Evolutionary conservation across 1,140 invertebrate genomes (phyloP).

Genomic region (Drosophila asahinai): DNA sequence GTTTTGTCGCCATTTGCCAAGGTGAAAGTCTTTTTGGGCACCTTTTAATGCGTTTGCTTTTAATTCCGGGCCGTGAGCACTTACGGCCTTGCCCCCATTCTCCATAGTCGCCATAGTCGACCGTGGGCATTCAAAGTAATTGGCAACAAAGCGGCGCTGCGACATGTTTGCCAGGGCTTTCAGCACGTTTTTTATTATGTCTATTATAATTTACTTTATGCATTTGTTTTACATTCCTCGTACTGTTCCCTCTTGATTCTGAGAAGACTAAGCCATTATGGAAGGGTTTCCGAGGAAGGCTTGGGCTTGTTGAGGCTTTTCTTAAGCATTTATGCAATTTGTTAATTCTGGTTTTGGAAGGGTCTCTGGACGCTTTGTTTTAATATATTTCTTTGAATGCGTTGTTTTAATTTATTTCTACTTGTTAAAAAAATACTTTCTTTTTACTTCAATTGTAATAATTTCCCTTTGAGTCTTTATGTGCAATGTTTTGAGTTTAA

Average conservation of each 20-base stretch:
- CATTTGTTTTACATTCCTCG: constrained; percentile 50
- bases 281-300: background rate
- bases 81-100: constrained; percentile 63
- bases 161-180: constrained; percentile 67
- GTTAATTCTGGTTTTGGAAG: constrained; percentile 63
- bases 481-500: background rate
- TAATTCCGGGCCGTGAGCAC: constrained; percentile 77
- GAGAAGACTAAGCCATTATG: constrained; percentile 34
- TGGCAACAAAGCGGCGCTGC: constrained; percentile 57
- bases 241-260: constrained; percentile 22
- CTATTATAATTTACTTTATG: constrained; percentile 83
- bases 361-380: constrained; percentile 19
- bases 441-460: background rate
- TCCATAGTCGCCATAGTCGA: background rate
- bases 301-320: constrained; percentile 39
- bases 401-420: background rate
- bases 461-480: background rate
- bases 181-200: constrained; percentile 76
- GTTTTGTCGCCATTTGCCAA: constrained; percentile 62
- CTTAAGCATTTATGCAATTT: constrained; percentile 53
- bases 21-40: constrained; percentile 82
- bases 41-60: constrained; percentile 83
- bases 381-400: background rate
- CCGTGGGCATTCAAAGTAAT: constrained; percentile 59
- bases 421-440: background rate